Evolutionary conservation across 2,113 vertebrate genomes (phyloP), one percentile per base, ranked within the genome.

Genomic region (Atherinomorus stipes): DNA sequence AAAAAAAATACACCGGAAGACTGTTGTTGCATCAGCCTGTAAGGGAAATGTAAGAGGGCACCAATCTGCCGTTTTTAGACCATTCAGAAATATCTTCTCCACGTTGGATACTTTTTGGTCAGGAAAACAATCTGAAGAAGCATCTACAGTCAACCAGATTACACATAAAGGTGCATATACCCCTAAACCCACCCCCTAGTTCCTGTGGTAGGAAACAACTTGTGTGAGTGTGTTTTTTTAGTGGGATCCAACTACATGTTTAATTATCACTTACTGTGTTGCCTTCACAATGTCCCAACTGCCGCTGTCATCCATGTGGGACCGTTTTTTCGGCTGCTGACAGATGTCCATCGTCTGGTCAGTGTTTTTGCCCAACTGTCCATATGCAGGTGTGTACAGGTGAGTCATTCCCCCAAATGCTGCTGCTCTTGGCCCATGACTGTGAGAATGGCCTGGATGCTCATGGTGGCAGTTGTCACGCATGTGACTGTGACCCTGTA

Each of bases 201-300:
- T 40, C 38, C 38, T 40, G 10, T 40, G 3, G 12, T 12, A 40
- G 38, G 38, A 40, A 40, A 40, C 38, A 40, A 10, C 38, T 13
- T 40, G 38, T n/a, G 12, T 12, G 12, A 10, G 10, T 8, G 38
- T 10, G 11, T 40, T 13, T 12, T 12, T 12, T 9, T 11, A 11
- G 34, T 5, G 34, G 11, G 5, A 37, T 9, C 7, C 11, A 49
- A 64, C 34, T 0, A 19, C 25, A 34, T 42, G 9, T 15, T 50
- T 23, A 44, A 26, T 18, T 9, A 15, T 0, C 15, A 62, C 97
- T 95, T 88, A 99, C 98, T 99, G 97, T 0, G 97, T 95, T 31
- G 97, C 97, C 88, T 96, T 97, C 15, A 99, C 91, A 4, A 99
- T 99, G 88, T 98, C 97, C 92, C 95, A 99, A 74, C 92, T 96